These are phyloP conservation scores for Vanessa cardui DNA, from an alignment of 2,888 invertebrate genomes.

Conservation along the genomic window DNA sequence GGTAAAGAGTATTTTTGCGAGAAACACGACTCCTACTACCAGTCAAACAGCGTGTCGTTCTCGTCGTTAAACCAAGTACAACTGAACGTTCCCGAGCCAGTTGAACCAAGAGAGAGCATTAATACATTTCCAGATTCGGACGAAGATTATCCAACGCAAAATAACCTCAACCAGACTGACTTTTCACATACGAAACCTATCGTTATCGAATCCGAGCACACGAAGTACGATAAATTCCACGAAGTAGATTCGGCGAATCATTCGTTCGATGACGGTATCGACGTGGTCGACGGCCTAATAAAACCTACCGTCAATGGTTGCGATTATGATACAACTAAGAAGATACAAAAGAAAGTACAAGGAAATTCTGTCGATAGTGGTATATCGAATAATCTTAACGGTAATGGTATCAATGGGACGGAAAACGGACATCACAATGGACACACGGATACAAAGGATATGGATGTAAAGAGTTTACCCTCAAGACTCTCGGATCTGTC, in stretches of 20 bases:
- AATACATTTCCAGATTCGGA: constrained; percentile 70
- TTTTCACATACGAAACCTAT: constrained; percentile 77
- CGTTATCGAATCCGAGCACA: constrained; percentile 71
- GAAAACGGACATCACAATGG: constrained; percentile 50
- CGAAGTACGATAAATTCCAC: constrained; percentile 62
- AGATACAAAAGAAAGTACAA: constrained; percentile 63
- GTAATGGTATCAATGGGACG: constrained; percentile 45
- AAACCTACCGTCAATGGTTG: constrained; percentile 55
- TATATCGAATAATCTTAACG: constrained; percentile 70
- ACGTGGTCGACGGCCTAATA: constrained; percentile 66
- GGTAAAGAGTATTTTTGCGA: constrained; percentile 78
- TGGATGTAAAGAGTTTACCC: constrained; percentile 55
- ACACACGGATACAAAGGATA: constrained; percentile 41
- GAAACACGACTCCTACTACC: constrained; percentile 75
- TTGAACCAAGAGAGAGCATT: constrained; percentile 64
- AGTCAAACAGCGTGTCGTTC: constrained; percentile 71
- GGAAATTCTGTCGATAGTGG: constrained; percentile 76
- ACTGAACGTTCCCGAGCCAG: constrained; percentile 71
- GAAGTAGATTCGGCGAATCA: constrained; percentile 72
- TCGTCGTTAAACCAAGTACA: constrained; percentile 73
- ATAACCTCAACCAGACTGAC: constrained; percentile 75
- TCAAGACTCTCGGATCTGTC: constrained; percentile 69
- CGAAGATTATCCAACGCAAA: constrained; percentile 74
- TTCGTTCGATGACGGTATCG: constrained; percentile 73
- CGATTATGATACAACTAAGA: constrained; percentile 54